These are phyloP conservation scores for Neria commutata DNA, from an alignment of 2,888 invertebrate genomes.

Conservation along the genomic window DNA sequence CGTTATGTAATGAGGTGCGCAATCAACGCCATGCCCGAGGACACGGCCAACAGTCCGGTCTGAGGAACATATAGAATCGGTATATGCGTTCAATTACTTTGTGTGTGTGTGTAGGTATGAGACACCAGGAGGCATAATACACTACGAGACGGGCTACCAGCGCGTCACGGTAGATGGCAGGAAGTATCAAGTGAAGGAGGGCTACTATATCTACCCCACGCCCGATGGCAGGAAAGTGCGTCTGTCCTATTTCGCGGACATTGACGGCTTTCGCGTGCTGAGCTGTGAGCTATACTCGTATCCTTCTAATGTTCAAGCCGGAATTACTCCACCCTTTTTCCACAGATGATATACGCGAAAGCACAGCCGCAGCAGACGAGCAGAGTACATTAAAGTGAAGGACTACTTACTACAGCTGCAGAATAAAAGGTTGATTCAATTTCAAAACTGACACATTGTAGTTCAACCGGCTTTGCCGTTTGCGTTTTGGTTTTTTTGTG, in stretches of 20 bases:
- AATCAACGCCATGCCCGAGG: neutral
- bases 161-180: slow-evolving; percentile 5
- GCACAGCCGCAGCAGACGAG: too few relatives aligned
- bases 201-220: slow-evolving; percentile 22
- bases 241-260: slow-evolving; percentile 17
- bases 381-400: too few relatives aligned
- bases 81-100: too few relatives aligned
- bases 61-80: neutral
- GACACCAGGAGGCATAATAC: slow-evolving; percentile 11
- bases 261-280: slow-evolving; percentile 16
- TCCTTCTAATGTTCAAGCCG: neutral
- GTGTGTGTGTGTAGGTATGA: slow-evolving; percentile 9
- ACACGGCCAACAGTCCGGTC: neutral
- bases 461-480: too few relatives aligned
- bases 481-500: too few relatives aligned
- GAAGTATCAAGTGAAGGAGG: slow-evolving; percentile 19
- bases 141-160: slow-evolving; percentile 19
- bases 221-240: slow-evolving; percentile 16
- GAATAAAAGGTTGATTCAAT: too few relatives aligned
- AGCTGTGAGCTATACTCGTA: slow-evolving; percentile 11
- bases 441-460: too few relatives aligned
- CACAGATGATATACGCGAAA: neutral
- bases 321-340: neutral
- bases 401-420: too few relatives aligned
- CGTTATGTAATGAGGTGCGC: slow-evolving; percentile 19